phyloP scores from a whole-genome alignment of 1,140 invertebrate genomes.

The Caenorhabditis briggsae region DNA sequence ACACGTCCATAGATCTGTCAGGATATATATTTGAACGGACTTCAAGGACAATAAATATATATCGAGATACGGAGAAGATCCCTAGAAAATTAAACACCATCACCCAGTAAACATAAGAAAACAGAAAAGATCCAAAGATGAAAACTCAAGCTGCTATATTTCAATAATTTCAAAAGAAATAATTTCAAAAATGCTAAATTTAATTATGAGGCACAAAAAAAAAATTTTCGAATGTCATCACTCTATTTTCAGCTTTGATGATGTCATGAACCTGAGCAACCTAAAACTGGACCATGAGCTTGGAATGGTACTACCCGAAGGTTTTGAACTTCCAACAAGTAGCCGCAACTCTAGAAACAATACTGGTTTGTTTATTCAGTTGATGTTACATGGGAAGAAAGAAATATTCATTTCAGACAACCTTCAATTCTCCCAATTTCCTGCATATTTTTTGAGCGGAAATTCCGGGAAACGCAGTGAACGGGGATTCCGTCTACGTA shows the following conservation, averaged over 20 bases:
- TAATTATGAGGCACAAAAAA: too few relatives aligned
- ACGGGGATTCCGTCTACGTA: conserved; percentile 6
- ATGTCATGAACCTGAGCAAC: background rate
- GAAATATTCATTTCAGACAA: conserved; percentile 7
- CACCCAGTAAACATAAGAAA: background rate
- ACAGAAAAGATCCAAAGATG: background rate
- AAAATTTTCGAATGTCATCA: too few relatives aligned
- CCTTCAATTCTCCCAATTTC: conserved; percentile 40
- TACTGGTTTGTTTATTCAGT: background rate
- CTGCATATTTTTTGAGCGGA: conserved; percentile 22
- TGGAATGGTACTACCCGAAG: conserved; percentile 32
- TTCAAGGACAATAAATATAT: background rate
- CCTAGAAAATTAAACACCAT: background rate
- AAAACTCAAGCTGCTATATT: background rate
- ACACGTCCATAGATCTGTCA: background rate
- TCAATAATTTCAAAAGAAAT: background rate
- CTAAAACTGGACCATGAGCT: conserved; percentile 27
- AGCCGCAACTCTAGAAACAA: conserved; percentile 28
- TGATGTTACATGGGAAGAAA: background rate
- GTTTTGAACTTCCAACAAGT: conserved; percentile 22
- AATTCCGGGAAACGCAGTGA: conserved; percentile 31
- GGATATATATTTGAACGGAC: background rate
- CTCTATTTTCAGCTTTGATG: conserved; percentile 22
- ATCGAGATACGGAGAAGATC: background rate
- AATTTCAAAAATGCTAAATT: background rate